Conservation (phyloP, 1,140 invertebrate species). For the Drosophila ficusphila region DNA sequence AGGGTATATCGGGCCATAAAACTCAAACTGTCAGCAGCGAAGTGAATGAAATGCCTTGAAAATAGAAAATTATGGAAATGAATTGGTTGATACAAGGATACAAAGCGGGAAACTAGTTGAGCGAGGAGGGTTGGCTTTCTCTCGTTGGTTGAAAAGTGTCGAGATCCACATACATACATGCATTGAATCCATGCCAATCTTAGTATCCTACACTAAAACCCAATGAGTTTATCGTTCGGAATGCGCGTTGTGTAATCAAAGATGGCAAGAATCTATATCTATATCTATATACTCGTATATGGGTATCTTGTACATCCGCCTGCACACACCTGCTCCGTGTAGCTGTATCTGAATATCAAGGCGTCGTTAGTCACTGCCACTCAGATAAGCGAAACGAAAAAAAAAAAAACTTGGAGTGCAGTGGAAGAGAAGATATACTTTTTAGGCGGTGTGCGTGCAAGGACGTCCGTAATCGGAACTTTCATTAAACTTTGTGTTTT, state of each 20-base stretch:
- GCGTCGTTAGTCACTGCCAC: slow-evolving; percentile 11
- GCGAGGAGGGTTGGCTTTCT: too few species aligned
- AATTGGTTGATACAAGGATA: slow-evolving; percentile 3
- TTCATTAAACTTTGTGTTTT: slow-evolving; percentile 64
- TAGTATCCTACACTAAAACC: not conserved
- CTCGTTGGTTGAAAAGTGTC: not conserved
- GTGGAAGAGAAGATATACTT: not conserved
- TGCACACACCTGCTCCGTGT: not conserved
- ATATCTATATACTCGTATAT: not conserved
- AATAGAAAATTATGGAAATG: slow-evolving; percentile 52
- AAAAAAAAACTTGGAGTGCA: not conserved
- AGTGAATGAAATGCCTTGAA: slow-evolving; percentile 35
- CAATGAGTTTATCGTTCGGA: not conserved
- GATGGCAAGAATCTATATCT: not conserved
- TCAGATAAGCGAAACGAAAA: slow-evolving; percentile 9
- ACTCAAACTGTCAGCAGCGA: slow-evolving; percentile 3
- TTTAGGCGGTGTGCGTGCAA: slow-evolving; percentile 19
- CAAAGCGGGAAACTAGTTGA: too few species aligned
- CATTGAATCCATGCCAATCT: too few species aligned
- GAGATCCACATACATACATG: not conserved
- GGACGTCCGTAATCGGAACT: slow-evolving; percentile 68
- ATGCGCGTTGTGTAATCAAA: not conserved
- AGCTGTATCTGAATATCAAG: not conserved
- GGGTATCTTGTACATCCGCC: not conserved
- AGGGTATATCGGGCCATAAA: slow-evolving; percentile 20